phyloP scores from a whole-genome alignment of 2,888 invertebrate species.

The Escarpia spicata region DNA sequence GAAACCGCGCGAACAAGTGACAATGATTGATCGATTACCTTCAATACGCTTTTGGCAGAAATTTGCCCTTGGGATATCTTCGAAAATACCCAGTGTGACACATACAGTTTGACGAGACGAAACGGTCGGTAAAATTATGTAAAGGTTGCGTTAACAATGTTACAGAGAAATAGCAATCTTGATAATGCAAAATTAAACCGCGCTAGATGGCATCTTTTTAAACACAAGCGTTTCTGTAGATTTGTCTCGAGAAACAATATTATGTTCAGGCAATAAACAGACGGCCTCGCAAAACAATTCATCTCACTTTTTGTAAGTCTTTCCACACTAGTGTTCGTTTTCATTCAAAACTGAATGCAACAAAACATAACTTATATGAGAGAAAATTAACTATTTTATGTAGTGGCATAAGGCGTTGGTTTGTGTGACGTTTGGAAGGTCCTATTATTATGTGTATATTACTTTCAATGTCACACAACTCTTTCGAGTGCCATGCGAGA shows the following conservation, averaged over 20 bases:
- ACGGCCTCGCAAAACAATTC: not conserved
- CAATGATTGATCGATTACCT: not conserved
- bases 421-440: too few relatives aligned
- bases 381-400: too few relatives aligned
- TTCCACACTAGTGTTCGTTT: not conserved
- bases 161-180: not conserved
- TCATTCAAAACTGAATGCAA: too few relatives aligned
- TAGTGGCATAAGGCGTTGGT: too few relatives aligned
- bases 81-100: not conserved
- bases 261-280: not conserved
- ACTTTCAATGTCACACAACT: too few relatives aligned
- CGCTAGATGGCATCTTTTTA: not conserved
- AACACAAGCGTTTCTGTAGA: not conserved
- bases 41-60: not conserved
- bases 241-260: not conserved
- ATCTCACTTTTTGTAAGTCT: not conserved
- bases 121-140: too few relatives aligned
- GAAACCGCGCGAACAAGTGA: not conserved
- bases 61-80: not conserved
- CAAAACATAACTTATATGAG: too few relatives aligned
- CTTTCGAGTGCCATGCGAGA: not conserved
- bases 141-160: not conserved
- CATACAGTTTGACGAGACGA: not conserved
- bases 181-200: not conserved
- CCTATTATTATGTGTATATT: too few relatives aligned